phyloP scores from a whole-genome alignment of 2,797 vertebrate species.

The Enteromius paludinosus region DNA sequence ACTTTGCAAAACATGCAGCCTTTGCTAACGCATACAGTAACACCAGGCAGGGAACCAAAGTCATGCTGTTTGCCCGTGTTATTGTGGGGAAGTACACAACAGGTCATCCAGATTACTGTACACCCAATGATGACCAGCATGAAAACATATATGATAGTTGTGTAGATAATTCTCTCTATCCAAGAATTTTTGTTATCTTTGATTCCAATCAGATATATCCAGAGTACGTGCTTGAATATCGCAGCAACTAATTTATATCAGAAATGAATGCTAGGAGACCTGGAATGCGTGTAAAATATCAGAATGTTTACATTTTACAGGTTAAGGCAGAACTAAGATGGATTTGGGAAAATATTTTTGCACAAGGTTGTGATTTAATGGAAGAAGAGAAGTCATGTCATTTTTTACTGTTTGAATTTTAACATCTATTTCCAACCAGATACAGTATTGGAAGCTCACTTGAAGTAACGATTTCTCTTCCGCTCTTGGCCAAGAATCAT shows the following conservation, averaged over 20 bases:
- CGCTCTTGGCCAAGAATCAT: not conserved
- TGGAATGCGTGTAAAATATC: not conserved
- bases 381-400: not conserved
- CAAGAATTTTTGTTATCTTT: constrained; percentile 86
- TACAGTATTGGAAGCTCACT: not conserved
- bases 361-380: not conserved
- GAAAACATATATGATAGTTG: constrained; percentile 85
- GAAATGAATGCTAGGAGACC: not conserved
- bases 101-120: constrained; percentile 71
- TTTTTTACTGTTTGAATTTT: not conserved
- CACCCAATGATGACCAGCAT: constrained; percentile 78
- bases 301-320: not conserved
- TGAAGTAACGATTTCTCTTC: not conserved
- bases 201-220: constrained; percentile 90
- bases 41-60: constrained; percentile 66
- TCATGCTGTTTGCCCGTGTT: constrained; percentile 87
- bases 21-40: constrained; percentile 79
- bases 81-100: constrained; percentile 79
- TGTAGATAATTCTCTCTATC: constrained; percentile 77
- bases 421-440: not conserved
- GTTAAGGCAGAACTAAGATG: not conserved
- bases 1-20: constrained; percentile 84
- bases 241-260: constrained; percentile 55
- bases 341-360: not conserved
- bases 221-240: constrained; percentile 87